These are phyloP conservation scores for Polydrusus pterygomalis DNA, from an alignment of 2,888 invertebrate species.

Conservation along the genomic window DNA sequence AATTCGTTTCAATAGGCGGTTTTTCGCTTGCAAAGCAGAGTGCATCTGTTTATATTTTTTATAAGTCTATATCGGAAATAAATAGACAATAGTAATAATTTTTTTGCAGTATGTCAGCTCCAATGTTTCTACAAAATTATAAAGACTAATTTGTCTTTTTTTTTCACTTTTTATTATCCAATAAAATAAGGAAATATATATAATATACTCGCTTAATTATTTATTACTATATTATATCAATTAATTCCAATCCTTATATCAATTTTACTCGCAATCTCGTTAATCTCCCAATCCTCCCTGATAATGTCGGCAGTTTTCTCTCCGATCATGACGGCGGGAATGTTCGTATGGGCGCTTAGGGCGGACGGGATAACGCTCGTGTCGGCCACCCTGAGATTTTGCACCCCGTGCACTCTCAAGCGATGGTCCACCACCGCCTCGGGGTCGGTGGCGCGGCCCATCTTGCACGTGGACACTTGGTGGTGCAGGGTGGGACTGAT, in stretches of 20 bases:
- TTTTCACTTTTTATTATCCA: neutral
- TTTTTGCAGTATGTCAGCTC: too few relatives aligned
- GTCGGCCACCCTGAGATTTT: conserved; percentile 74
- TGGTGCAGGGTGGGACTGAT: conserved; percentile 73
- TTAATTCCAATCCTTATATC: conserved; percentile 16
- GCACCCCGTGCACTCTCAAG: conserved; percentile 74
- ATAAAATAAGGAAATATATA: neutral
- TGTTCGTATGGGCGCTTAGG: conserved; percentile 74
- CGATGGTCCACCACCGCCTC: conserved; percentile 76
- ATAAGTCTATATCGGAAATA: too few relatives aligned
- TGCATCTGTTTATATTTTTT: too few relatives aligned
- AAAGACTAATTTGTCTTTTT: neutral
- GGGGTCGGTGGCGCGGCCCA: conserved; percentile 74
- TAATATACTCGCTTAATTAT: too few relatives aligned
- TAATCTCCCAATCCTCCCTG: conserved; percentile 69
- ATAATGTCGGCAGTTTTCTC: conserved; percentile 76
- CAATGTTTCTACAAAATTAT: too few relatives aligned
- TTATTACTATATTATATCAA: neutral
- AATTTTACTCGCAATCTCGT: conserved; percentile 24
- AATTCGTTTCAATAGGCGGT: too few relatives aligned
- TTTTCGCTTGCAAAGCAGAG: too few relatives aligned
- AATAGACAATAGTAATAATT: too few relatives aligned
- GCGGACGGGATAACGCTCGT: conserved; percentile 76
- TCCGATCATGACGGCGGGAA: conserved; percentile 75
- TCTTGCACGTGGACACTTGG: conserved; percentile 75